Conservation (phyloP, 2,113 vertebrate species). For the Grammomys dolichurus region DNA sequence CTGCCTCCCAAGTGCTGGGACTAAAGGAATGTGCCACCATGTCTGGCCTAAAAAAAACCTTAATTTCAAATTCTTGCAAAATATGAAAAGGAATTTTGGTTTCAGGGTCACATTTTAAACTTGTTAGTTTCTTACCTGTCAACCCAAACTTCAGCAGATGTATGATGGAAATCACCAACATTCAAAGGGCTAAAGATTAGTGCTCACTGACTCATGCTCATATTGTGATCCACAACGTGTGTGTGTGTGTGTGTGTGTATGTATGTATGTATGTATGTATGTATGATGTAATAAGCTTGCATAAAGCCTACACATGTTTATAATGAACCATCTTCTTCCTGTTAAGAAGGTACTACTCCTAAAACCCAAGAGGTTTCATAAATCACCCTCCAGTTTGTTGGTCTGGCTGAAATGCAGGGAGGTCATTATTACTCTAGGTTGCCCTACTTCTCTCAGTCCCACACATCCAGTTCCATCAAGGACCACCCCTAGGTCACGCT, state of each 20-base stretch:
- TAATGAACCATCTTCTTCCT: conserved; percentile 8
- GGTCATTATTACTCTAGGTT: background rate
- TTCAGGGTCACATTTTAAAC: conserved; percentile 43
- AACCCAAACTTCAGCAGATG: background rate
- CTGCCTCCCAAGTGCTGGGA: background rate
- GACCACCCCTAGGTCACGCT: background rate
- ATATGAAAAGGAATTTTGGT: background rate
- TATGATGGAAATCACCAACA: background rate
- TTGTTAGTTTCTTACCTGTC: background rate
- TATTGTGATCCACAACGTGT: background rate
- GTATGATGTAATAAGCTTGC: background rate
- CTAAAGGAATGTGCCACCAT: background rate
- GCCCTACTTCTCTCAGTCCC: background rate
- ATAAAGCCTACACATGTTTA: background rate
- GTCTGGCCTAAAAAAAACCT: background rate
- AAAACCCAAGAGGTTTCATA: conserved; percentile 15
- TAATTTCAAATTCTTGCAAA: conserved; percentile 62
- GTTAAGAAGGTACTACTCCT: conserved; percentile 21
- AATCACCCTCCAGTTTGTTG: background rate
- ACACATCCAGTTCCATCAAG: background rate
- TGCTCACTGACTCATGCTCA: background rate
- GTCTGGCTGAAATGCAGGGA: background rate
- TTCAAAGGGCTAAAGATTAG: background rate
- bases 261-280: background rate
- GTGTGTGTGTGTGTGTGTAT: background rate